Conservation (phyloP, 64 coral and sea anemone genomes). For the Actinia tenebrosa region DNA sequence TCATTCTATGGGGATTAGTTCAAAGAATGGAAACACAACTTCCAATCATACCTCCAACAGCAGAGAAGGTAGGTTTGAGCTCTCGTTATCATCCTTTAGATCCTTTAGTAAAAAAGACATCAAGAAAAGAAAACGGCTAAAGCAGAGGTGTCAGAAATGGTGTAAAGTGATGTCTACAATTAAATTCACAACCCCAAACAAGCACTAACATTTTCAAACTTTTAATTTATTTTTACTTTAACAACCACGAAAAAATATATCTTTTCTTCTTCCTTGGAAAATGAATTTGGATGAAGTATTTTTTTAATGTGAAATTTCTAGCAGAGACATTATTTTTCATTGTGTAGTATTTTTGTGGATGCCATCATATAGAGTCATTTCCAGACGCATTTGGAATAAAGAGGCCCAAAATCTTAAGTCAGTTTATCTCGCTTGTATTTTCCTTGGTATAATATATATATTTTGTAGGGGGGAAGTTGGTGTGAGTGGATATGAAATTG, state of each 20-base stretch:
- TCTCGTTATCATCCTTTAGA: background rate
- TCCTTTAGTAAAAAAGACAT: background rate
- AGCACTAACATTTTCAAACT: background rate
- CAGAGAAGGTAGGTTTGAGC: conserved; percentile 10
- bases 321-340: background rate
- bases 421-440: conserved; percentile 8
- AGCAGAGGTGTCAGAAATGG: background rate
- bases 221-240: background rate
- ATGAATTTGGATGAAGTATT: background rate
- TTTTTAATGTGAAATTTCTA: background rate
- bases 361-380: background rate
- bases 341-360: background rate
- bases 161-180: background rate
- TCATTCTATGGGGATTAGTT: conserved; percentile 6
- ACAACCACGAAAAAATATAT: background rate
- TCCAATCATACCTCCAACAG: conserved; percentile 5
- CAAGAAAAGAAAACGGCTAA: background rate
- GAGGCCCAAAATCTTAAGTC: background rate
- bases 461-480: conserved; percentile 5
- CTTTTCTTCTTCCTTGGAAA: background rate
- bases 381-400: background rate
- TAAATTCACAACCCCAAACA: background rate
- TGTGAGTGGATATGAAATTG: conserved; percentile 2
- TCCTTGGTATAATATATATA: conserved; percentile 6
- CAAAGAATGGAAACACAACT: conserved; percentile 16